These are phyloP conservation scores for Nomada lathburiana DNA, from an alignment of 2,888 invertebrate genomes.

Conservation along the genomic window DNA sequence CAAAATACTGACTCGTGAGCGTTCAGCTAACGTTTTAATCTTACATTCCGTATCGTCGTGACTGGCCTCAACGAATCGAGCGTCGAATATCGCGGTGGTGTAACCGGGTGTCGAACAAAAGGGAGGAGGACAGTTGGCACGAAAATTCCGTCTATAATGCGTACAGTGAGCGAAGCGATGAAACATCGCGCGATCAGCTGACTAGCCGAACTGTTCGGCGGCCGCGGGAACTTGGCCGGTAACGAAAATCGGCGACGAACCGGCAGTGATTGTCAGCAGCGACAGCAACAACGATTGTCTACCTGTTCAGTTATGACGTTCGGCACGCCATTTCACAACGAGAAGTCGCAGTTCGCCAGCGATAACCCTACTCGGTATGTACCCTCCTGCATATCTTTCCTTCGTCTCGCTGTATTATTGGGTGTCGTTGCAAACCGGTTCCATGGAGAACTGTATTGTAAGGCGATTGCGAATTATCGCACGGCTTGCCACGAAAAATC, in stretches of 20 bases:
- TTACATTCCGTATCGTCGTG: not conserved
- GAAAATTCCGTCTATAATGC: slow-evolving; percentile 72
- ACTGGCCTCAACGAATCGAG: not conserved
- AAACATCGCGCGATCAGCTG: slow-evolving; percentile 78
- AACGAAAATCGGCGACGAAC: slow-evolving; percentile 56
- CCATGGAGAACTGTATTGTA: not conserved
- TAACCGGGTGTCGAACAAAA: not conserved
- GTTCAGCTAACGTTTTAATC: not conserved
- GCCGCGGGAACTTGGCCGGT: slow-evolving; percentile 57
- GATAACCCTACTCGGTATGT: slow-evolving; percentile 78
- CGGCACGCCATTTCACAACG: slow-evolving; percentile 79
- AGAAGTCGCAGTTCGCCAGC: slow-evolving; percentile 78
- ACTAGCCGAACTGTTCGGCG: slow-evolving; percentile 77
- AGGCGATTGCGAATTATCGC: slow-evolving; percentile 1
- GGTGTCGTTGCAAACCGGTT: slow-evolving; percentile 30
- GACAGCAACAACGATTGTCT: slow-evolving; percentile 51
- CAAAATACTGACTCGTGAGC: not conserved
- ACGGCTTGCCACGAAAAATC: not conserved
- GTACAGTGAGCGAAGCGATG: slow-evolving; percentile 73
- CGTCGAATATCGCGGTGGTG: not conserved
- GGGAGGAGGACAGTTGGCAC: not conserved
- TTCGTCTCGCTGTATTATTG: not conserved
- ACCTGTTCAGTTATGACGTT: slow-evolving; percentile 81
- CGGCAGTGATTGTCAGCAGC: slow-evolving; percentile 44
- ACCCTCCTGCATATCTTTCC: not conserved